Evolutionary conservation across 1,140 invertebrate genomes (phyloP), one percentile per base, ranked within the genome.

Genomic region (Heliconius himera): DNA sequence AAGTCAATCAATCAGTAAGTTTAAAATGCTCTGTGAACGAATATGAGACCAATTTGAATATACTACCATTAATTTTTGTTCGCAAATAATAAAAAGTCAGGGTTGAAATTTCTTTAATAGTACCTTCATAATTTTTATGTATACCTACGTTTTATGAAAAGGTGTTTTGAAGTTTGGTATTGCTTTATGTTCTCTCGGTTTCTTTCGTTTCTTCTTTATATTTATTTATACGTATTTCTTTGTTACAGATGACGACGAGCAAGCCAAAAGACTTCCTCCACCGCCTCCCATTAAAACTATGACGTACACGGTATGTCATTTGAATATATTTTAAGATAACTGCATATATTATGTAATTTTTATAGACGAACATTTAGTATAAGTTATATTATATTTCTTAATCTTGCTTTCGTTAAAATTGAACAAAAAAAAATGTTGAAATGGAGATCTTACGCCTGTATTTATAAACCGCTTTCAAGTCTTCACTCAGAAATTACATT

Each of bases 201-300:
- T 66, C 22, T 66, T 66, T 29, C 0, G 11, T 66, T 66, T 66
- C 4, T 66, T 18, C 3, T 66, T 66, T 66, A n/a, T 29, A 6
- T 66, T 66, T 66, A n/a, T 66, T 2, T 20, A 29, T 66, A 66
- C 60, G 26, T 66, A 66, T 66, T 66, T 66, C 60, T 76, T 91
- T 94, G 91, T 96, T 95, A 70, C 93, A 96, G 96, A 96, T 93
- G 94, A 95, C 85, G 95, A 96, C 86, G 95, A 95, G 77, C 91
- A 93, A 51, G 89, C 89, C 36, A 96, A 95, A 88, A 95, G 95
- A 91, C 93, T 95, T 87, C 95, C 95, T 78, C 95, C 95, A 76
- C 95, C 96, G 85, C 95, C 96, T 81, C 95, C 96, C 60, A 96
- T 96, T 89, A 96, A 96, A 93, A 96, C 96, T 78, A 96, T 95